Percentiles rank a stretch among this genome's conserved stretches.
Conservation (phyloP, 1,140 invertebrate species). For the Plutomurus gul region DNA sequence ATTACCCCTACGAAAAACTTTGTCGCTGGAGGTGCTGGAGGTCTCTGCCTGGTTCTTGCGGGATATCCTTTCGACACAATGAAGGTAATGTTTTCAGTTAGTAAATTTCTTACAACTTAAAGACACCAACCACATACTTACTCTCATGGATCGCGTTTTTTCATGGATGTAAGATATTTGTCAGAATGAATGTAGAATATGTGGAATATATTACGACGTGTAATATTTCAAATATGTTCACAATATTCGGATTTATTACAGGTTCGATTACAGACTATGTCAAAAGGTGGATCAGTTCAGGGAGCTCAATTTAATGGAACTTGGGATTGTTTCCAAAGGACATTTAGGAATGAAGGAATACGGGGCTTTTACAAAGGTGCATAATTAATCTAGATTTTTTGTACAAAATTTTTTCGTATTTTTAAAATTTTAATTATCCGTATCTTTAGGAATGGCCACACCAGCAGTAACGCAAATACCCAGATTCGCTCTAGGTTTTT, state of each 20-base stretch:
- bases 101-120: no score
- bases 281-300: not conserved
- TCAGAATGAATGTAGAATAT: no score
- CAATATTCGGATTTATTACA: not conserved
- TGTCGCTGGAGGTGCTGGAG: slow-evolving; percentile 67
- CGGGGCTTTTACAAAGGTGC: slow-evolving; percentile 16
- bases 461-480: not conserved
- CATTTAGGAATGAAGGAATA: not conserved
- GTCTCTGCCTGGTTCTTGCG: slow-evolving; percentile 65
- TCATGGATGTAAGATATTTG: no score
- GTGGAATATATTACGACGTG: no score
- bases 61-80: slow-evolving; percentile 67
- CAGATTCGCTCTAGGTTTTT: slow-evolving; percentile 7
- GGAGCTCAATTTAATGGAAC: not conserved
- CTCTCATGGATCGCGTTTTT: no score
- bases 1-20: slow-evolving; percentile 64
- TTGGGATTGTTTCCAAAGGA: not conserved
- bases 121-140: not conserved
- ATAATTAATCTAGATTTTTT: not conserved
- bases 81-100: slow-evolving; percentile 9
- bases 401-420: not conserved
- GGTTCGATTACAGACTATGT: not conserved
- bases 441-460: not conserved
- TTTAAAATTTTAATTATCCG: not conserved
- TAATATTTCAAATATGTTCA: no score